A percentile compares a stretch with the other conserved stretches of the same genome.
Conservation (phyloP, 2,888 invertebrate genomes). For the Adelognathus sp. region DNA sequence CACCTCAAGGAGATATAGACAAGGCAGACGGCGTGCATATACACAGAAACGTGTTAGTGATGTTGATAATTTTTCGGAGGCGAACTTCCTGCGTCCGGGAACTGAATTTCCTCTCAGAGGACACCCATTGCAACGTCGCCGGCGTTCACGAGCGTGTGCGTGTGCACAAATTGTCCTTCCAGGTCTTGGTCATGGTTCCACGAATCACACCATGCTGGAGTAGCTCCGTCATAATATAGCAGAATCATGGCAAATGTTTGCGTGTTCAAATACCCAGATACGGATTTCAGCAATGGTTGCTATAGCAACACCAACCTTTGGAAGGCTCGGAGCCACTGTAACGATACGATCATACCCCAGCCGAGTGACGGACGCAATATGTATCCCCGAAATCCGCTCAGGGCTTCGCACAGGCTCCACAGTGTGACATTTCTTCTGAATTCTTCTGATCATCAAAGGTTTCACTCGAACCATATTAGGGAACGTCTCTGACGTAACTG, state of each 20-base stretch:
- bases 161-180: too few species aligned
- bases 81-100: constrained; percentile 19
- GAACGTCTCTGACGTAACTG: too few species aligned
- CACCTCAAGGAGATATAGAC: too few species aligned
- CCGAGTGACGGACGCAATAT: background rate
- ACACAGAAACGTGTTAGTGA: background rate
- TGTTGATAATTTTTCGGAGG: constrained; percentile 17
- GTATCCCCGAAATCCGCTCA: background rate
- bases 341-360: background rate
- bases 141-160: too few species aligned
- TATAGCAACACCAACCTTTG: background rate
- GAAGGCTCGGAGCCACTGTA: background rate
- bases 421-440: background rate
- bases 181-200: too few species aligned
- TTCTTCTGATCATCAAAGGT: background rate
- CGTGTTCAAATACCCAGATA: background rate
- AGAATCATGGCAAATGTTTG: too few species aligned
- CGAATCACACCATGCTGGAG: too few species aligned
- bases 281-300: background rate
- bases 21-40: background rate
- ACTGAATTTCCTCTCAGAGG: constrained; percentile 31
- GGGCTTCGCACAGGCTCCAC: background rate
- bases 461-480: background rate
- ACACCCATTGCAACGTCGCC: background rate
- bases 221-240: too few species aligned